Conservation (phyloP, 2,113 vertebrate species). For the Orcinus orca region DNA sequence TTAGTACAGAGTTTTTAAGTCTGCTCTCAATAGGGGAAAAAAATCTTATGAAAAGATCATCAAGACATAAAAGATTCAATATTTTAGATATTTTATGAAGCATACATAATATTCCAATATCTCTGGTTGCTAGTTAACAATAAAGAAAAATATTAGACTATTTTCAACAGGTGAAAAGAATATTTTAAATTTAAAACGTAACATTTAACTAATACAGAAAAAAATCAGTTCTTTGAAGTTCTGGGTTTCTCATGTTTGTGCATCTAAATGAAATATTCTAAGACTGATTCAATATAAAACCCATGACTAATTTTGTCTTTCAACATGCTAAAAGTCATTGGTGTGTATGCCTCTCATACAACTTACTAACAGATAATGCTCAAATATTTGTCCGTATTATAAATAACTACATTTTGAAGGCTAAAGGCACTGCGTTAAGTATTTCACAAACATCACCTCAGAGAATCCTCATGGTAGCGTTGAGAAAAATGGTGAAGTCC, state of each 20-base stretch:
- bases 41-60: neutral
- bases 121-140: neutral
- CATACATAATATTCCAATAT: neutral
- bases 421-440: neutral
- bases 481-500: neutral
- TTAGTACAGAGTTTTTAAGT: neutral
- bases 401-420: neutral
- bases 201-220: neutral
- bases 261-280: neutral
- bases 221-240: conserved; percentile 32
- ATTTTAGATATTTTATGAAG: neutral
- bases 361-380: neutral
- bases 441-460: neutral
- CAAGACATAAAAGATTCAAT: neutral
- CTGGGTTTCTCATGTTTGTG: neutral
- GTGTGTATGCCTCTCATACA: neutral
- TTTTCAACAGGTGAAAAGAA: neutral
- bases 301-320: neutral
- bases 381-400: neutral
- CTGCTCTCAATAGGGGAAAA: neutral
- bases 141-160: conserved; percentile 27
- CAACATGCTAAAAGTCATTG: neutral
- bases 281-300: neutral
- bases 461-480: neutral
- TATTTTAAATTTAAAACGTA: neutral